Base-by-base conservation (phyloP, 2,113 vertebrate genomes). In the Sprattus sprattus region DNA sequence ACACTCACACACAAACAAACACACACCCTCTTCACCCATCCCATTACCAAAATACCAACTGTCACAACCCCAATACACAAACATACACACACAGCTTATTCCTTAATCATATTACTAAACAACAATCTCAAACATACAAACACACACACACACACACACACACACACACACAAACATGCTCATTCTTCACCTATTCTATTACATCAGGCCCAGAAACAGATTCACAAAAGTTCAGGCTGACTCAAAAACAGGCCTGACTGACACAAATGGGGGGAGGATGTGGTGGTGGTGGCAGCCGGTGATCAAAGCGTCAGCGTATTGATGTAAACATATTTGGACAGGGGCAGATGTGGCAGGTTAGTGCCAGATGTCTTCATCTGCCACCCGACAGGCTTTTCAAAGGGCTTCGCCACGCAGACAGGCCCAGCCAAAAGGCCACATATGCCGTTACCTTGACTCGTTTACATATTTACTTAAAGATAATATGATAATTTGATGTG, bases 351-450 rank as follows among this genome's bases (percentile, higher is more conserved):
- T 89, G 90, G 92, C 91, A 94, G 92, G 88, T 89, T 83, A 89
- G 88, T 88, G 91, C 94, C 95, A 95, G 93, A 95, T 95, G 94
- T 93, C 92, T 95, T 93, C 91, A 94, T 94, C 91, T 82, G 91
- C 92, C 88, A 90, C 28, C 87, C 8, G 0, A 86, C 45, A 89
- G 81, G 86, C 88, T 88, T 93, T 92, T 93, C 93, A 92, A 92
- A 89, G 90, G 90, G 86, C 87, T 84, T 64, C 71, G 47, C 22
- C 25, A 47, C 16, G 49, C 84, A 57, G 28, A 81, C 47, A 39
- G 28, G 32, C 71, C 32, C 71, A 78, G 71, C 71, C n/a, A 22
- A n/a, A 7, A 71, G 25, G 64, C 25, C 28, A 32, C 28, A 5
- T 78, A 60, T 22, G 54, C 54, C 54, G 22, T 60, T 60, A 22